Evolutionary conservation across 2,797 vertebrate species (phyloP).

Genomic region (Phylloscopus collybita): DNA sequence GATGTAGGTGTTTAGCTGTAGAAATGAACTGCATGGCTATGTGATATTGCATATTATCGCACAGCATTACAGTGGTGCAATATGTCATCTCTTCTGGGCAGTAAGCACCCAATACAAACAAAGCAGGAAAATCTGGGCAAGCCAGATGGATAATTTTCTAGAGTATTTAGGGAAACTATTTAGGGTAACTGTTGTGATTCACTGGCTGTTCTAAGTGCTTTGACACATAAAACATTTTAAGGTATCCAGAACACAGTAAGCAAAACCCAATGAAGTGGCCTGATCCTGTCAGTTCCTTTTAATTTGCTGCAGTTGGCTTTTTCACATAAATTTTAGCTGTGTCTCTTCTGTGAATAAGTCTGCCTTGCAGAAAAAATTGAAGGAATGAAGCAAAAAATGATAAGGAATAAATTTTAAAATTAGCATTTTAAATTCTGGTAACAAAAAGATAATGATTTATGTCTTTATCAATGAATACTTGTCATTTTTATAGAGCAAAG

Average conservation of each 20-base stretch:
- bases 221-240: constrained; percentile 57
- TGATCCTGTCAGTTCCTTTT: constrained; percentile 69
- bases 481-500: background rate
- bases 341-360: background rate
- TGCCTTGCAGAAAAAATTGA: constrained; percentile 9
- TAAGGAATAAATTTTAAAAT: background rate
- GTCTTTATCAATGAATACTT: background rate
- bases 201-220: constrained; percentile 65
- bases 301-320: constrained; percentile 33
- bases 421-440: background rate
- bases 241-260: constrained; percentile 49
- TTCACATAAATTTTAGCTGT: constrained; percentile 16
- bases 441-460: background rate
- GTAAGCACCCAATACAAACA: constrained; percentile 26
- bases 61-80: constrained; percentile 32
- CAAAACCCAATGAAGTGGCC: constrained; percentile 58
- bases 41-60: background rate
- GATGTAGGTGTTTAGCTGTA: background rate
- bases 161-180: constrained; percentile 35
- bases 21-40: background rate
- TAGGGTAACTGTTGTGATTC: constrained; percentile 41
- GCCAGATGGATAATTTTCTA: constrained; percentile 62
- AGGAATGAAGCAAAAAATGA: background rate
- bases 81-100: constrained; percentile 47
- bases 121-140: constrained; percentile 28